Conservation (phyloP, 2,797 vertebrate genomes). For the Columba guinea region DNA sequence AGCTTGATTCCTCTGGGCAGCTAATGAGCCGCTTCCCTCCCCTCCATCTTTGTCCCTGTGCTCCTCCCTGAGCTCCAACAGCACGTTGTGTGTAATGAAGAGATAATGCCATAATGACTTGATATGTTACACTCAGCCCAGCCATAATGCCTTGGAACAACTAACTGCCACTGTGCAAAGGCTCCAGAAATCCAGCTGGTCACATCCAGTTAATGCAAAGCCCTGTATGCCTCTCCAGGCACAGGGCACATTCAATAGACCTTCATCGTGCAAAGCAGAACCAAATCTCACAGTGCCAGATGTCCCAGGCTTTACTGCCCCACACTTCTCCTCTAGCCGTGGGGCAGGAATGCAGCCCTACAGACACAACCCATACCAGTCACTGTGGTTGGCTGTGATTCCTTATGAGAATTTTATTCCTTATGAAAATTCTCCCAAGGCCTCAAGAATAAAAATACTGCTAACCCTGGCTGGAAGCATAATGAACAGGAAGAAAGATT, state of each 20-base stretch:
- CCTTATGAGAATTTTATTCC: too few relatives aligned
- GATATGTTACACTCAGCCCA: neutral
- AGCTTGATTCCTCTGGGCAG: neutral
- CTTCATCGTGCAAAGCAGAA: neutral
- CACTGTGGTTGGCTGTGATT: neutral
- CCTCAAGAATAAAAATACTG: constrained; percentile 32
- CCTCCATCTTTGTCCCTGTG: neutral
- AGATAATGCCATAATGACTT: constrained; percentile 7
- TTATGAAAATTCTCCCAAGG: neutral
- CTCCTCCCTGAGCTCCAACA: constrained; percentile 1
- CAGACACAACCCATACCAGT: neutral
- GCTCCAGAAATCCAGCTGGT: neutral
- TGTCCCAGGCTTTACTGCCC: neutral
- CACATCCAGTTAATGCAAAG: neutral
- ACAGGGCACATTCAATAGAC: neutral
- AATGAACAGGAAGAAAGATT: constrained; percentile 45
- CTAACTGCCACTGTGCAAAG: neutral
- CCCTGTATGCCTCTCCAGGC: neutral
- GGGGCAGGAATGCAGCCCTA: neutral
- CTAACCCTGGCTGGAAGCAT: neutral
- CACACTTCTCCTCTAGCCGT: neutral
- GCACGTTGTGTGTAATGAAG: constrained; percentile 28
- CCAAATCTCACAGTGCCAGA: neutral
- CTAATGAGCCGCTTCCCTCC: constrained; percentile 32
- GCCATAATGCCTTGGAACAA: neutral